Percentiles rank a stretch among this genome's conserved stretches.
Evolutionary conservation across 2,113 vertebrate species (phyloP).

Genomic region (Lanius collurio): DNA sequence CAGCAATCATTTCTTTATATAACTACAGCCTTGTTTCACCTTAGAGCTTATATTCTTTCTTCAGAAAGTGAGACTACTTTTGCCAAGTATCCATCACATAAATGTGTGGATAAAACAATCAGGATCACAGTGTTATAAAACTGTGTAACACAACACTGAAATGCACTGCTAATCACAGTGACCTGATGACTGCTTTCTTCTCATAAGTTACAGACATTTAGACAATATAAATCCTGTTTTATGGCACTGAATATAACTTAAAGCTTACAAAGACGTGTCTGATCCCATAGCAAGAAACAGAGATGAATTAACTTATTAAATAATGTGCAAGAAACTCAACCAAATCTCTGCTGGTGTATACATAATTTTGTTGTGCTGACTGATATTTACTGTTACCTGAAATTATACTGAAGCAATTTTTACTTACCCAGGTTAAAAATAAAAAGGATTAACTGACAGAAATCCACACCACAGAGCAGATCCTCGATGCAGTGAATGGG

Average conservation of each 20-base stretch:
- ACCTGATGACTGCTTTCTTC: neutral
- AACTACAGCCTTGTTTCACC: neutral
- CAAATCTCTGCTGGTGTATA: neutral
- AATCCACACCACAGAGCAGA: neutral
- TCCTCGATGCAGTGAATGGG: neutral
- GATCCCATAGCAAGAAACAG: neutral
- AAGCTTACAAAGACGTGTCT: neutral
- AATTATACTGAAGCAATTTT: neutral
- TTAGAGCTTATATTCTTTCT: neutral
- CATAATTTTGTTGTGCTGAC: neutral
- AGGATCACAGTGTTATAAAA: neutral
- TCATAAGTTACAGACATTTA: neutral
- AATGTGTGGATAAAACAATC: neutral
- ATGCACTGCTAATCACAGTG: neutral
- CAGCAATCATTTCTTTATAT: neutral
- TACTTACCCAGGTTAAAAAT: neutral
- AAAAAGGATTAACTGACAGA: neutral
- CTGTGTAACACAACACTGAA: neutral
- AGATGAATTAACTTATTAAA: fast-evolving
- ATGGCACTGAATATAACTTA: neutral
- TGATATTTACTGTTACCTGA: neutral
- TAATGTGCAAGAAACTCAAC: neutral
- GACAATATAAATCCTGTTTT: neutral
- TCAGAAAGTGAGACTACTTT: neutral
- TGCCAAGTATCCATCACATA: neutral